Conservation (phyloP, 1,140 invertebrate genomes). For the Ceratosolen fusciceps region DNA sequence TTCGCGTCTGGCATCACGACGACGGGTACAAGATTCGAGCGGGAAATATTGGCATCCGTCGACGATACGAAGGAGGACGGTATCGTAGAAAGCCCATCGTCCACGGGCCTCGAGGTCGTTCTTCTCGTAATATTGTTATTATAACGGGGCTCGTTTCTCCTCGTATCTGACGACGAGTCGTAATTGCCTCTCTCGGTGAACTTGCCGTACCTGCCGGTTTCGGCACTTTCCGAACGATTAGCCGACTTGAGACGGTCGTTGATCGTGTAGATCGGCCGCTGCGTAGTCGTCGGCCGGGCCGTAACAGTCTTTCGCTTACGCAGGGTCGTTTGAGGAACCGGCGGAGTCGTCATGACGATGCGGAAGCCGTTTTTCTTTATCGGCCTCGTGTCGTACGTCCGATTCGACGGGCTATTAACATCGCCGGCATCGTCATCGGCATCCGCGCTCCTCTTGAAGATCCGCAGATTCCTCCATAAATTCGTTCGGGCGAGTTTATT, state of each 20-base stretch:
- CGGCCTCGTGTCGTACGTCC: neutral
- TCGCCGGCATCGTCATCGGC: neutral
- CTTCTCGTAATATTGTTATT: constrained; percentile 40
- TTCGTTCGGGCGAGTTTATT: constrained; percentile 11
- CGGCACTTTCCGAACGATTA: constrained; percentile 35
- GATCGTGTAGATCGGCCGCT: constrained; percentile 55
- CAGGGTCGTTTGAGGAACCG: constrained; percentile 6
- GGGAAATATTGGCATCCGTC: constrained; percentile 2
- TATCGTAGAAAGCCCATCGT: neutral
- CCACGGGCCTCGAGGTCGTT: neutral
- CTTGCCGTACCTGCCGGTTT: constrained; percentile 50
- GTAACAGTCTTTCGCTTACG: constrained; percentile 23
- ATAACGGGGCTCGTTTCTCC: constrained; percentile 60
- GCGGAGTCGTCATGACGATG: constrained; percentile 37
- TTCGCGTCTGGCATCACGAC: constrained; percentile 36
- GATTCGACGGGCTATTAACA: neutral
- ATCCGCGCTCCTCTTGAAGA: constrained; percentile 32
- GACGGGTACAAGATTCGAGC: constrained; percentile 40
- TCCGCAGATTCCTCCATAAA: neutral
- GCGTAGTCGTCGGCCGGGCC: constrained; percentile 29
- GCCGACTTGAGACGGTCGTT: constrained; percentile 53
- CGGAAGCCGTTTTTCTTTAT: constrained; percentile 14
- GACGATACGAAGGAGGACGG: neutral
- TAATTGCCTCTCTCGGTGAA: constrained; percentile 45
- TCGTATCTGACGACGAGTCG: constrained; percentile 40